These are phyloP conservation scores for Periophthalmus magnuspinnatus DNA, from an alignment of 2,797 vertebrate species.

Conservation along the genomic window DNA sequence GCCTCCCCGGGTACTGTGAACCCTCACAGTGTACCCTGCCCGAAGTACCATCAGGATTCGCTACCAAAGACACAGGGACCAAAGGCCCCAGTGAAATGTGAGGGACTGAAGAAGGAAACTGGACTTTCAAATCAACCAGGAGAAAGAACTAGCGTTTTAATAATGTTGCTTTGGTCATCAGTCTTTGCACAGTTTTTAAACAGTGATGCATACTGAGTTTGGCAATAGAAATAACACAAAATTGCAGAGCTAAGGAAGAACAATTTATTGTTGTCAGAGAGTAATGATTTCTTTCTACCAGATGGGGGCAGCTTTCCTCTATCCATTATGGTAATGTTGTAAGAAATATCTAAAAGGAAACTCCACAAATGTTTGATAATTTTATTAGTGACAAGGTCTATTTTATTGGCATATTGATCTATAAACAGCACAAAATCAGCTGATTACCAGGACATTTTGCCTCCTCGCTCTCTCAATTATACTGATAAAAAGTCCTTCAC, in stretches of 20 bases:
- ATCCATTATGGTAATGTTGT: not conserved
- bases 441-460: not conserved
- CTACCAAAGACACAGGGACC: slow-evolving; percentile 74
- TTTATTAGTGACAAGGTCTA: not conserved
- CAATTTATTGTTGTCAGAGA: not conserved
- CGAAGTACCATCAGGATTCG: slow-evolving; percentile 47
- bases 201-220: not conserved
- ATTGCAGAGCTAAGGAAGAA: not conserved
- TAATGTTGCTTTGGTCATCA: slow-evolving; percentile 33
- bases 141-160: slow-evolving; percentile 29
- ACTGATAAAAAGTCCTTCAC: not conserved
- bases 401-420: not conserved
- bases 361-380: not conserved
- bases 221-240: not conserved
- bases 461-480: not conserved
- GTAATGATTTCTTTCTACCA: not conserved
- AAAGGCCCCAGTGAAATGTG: slow-evolving; percentile 81
- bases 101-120: slow-evolving; percentile 45
- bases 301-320: not conserved
- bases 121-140: slow-evolving; percentile 4
- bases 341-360: not conserved
- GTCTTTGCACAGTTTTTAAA: not conserved
- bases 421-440: not conserved
- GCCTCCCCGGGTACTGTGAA: slow-evolving; percentile 88
- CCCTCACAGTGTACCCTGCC: slow-evolving; percentile 85